Evolutionary conservation across 2,113 vertebrate genomes (phyloP).

Genomic region (Peromyscus californicus): DNA sequence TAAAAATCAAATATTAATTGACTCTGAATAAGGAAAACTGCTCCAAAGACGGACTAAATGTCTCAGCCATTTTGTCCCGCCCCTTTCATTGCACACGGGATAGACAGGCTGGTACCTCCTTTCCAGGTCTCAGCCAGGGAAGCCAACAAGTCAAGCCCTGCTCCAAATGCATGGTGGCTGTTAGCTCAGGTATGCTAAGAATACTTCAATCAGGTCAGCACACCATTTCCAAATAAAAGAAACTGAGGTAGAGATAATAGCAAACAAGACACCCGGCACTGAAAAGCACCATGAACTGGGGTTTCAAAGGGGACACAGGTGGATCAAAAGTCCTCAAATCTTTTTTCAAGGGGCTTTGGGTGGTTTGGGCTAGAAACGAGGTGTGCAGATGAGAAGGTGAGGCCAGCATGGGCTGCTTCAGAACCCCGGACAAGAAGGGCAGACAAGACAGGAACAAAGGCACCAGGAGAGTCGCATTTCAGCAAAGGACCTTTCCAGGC

Average conservation of each 20-base stretch:
- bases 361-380: neutral
- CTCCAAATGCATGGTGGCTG: neutral
- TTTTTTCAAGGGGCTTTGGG: slow-evolving; percentile 64
- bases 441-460: slow-evolving; percentile 40
- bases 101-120: rapidly evolving
- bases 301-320: slow-evolving; percentile 58
- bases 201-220: slow-evolving; percentile 61
- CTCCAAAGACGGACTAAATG: neutral
- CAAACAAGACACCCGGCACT: neutral
- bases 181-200: slow-evolving; percentile 41
- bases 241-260: slow-evolving; percentile 22
- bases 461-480: neutral
- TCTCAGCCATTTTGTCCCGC: neutral
- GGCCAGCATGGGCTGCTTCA: neutral
- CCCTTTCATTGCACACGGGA: neutral
- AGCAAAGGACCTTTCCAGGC: slow-evolving; percentile 46
- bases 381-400: neutral
- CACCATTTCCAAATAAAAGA: slow-evolving; percentile 68
- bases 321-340: slow-evolving; percentile 71
- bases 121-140: neutral
- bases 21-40: slow-evolving; percentile 29
- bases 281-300: neutral
- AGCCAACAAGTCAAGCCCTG: neutral
- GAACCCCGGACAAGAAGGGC: neutral
- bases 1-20: slow-evolving; percentile 15